Evolutionary conservation across 2,113 vertebrate genomes (phyloP), one percentile per base, ranked within the genome.

Genomic region (Misgurnus anguillicaudatus): DNA sequence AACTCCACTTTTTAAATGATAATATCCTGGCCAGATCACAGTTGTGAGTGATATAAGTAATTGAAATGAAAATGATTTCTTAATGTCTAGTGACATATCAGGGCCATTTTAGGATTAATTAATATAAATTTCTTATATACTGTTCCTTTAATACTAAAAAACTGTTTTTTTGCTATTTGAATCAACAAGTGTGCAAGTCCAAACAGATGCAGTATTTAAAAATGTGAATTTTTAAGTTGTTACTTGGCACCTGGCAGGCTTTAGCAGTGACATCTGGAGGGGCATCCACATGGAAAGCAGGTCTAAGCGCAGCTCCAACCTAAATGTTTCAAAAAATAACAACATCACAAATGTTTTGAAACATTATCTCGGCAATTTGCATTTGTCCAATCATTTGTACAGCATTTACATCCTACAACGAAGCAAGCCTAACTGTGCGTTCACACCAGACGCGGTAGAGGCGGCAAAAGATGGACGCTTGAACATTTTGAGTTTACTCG

Each of bases 241-340:
- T 53, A 13, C 21, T 31, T 5, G 71, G 62, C 10, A 96, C 97
- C 94, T 98, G 95, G 83, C 97, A 98, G 68, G 97, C 96, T 89
- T 95, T 96, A 45, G 95, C 94, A 8, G 94, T 98, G 85, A 98
- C 93, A 75, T 98, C 93, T 79, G 97, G 96, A 68, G 96, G 93
- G 2, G 96, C 95, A 38, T 98, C 96, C 0, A 94, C 84, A 67
- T 90, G 70, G 85, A 99, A 99, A 67, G 97, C 96, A 19, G 96
- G 97, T 88, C 97, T 94, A 80, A 98, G 94, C 53, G 97, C 97
- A 72, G 97, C 97, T 87, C 96, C 95, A 51, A 98, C 96, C 97
- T 98, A 83, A 83, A 85, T 13, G 47, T 13, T 57, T n/a, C 6
- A n/a, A n/a, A 57, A 16, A 51, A 51, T 14, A 42, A 5, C 6